phyloP scores from a whole-genome alignment of 2,113 vertebrate genomes.

The Oncorhynchus masou region DNA sequence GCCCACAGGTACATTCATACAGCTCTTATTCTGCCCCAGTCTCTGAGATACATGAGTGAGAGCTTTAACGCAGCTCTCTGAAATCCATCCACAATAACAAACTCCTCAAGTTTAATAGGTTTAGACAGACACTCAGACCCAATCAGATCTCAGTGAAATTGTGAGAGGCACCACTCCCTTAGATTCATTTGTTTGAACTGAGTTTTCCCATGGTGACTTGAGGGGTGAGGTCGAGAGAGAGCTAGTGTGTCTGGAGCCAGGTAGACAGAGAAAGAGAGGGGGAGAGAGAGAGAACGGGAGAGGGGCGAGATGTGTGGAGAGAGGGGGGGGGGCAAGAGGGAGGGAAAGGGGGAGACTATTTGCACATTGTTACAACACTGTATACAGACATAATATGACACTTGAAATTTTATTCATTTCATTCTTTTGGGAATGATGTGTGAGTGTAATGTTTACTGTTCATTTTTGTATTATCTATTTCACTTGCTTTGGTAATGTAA shows the following conservation, averaged over 20 bases:
- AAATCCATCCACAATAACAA: constrained; percentile 37
- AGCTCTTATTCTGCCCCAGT: not conserved
- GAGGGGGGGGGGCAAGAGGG: not conserved
- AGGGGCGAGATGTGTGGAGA: too few relatives aligned
- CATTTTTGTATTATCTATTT: too few relatives aligned
- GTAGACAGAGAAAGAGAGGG: not conserved
- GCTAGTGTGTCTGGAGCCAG: constrained; percentile 1
- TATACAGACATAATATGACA: too few relatives aligned
- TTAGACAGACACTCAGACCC: constrained; percentile 22
- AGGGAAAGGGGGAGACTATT: not conserved
- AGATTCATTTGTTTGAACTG: constrained; percentile 18
- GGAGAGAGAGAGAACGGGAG: not conserved
- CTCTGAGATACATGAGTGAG: constrained; percentile 26
- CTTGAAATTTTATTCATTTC: too few relatives aligned
- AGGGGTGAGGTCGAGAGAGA: constrained; percentile 8
- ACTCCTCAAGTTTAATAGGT: constrained; percentile 33
- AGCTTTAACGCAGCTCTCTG: constrained; percentile 33
- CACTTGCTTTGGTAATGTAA: too few relatives aligned
- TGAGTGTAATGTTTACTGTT: too few relatives aligned
- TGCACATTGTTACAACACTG: too few relatives aligned
- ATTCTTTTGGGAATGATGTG: too few relatives aligned
- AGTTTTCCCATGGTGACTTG: not conserved
- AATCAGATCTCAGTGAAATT: constrained; percentile 49
- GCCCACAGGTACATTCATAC: not conserved
- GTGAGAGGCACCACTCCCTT: constrained; percentile 34